These are phyloP conservation scores for Thunnus albacares DNA, from an alignment of 2,797 vertebrate species.

Conservation along the genomic window DNA sequence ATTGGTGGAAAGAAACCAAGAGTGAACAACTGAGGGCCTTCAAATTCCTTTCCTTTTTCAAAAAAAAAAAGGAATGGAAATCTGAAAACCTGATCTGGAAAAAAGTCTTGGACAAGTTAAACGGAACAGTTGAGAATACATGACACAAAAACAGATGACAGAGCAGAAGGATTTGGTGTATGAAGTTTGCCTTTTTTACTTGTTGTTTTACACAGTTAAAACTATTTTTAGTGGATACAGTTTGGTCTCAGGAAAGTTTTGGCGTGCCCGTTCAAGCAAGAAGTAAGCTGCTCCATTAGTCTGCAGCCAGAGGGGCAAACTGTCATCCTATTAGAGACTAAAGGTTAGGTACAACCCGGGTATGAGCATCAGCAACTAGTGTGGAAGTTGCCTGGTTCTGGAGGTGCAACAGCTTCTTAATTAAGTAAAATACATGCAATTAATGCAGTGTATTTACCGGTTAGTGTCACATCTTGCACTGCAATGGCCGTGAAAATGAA, in stretches of 20 bases:
- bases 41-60: background rate
- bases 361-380: background rate
- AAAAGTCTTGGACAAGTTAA: slow-evolving; percentile 37
- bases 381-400: background rate
- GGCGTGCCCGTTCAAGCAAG: slow-evolving; percentile 8
- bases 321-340: slow-evolving; percentile 9
- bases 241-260: slow-evolving; percentile 49
- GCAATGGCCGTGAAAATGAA: slow-evolving; percentile 7
- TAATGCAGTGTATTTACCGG: background rate
- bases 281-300: slow-evolving; percentile 25
- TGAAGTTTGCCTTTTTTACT: slow-evolving; percentile 44
- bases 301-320: slow-evolving; percentile 13
- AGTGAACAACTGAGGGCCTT: slow-evolving; percentile 29
- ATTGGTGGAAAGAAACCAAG: slow-evolving; percentile 40
- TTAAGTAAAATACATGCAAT: slow-evolving; percentile 7
- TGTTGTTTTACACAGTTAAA: slow-evolving; percentile 30
- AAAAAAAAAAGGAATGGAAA: slow-evolving; percentile 35
- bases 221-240: slow-evolving; percentile 52
- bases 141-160: slow-evolving; percentile 67
- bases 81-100: slow-evolving; percentile 67
- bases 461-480: background rate
- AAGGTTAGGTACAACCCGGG: slow-evolving; percentile 6
- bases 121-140: slow-evolving; percentile 65
- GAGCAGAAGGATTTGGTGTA: slow-evolving; percentile 43
- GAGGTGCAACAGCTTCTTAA: slow-evolving; percentile 1